Conservation (phyloP, 2,113 vertebrate species). For the Macrotus californicus region DNA sequence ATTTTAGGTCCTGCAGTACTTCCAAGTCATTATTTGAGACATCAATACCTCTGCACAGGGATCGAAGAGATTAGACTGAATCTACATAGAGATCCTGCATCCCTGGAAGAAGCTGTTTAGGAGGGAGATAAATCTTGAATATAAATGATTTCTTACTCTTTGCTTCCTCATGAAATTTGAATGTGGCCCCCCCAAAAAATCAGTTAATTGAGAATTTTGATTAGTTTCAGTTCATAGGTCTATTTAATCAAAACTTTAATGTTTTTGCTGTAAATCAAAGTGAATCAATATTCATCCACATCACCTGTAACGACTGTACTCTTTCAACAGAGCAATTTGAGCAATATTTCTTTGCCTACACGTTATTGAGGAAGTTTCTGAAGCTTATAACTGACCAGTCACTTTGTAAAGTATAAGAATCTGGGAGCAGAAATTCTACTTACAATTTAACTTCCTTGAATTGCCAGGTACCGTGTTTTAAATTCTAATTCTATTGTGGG, state of each 20-base stretch:
- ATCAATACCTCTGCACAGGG: neutral
- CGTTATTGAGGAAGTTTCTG: neutral
- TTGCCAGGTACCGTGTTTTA: neutral
- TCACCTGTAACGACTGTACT: neutral
- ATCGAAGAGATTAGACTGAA: neutral
- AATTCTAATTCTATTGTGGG: slow-evolving; percentile 4
- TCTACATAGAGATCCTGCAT: neutral
- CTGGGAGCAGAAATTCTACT: neutral
- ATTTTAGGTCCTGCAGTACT: neutral
- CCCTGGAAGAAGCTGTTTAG: neutral
- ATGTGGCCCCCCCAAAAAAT: neutral
- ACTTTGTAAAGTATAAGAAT: neutral
- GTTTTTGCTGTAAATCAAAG: neutral
- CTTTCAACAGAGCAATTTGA: neutral
- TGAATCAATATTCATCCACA: neutral
- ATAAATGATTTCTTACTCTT: neutral
- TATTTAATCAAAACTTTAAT: neutral
- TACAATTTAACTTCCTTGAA: neutral
- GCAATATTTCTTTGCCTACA: neutral
- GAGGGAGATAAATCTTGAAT: neutral
- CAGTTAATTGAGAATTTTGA: neutral
- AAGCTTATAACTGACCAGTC: neutral
- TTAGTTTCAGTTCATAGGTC: neutral
- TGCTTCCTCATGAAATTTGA: neutral
- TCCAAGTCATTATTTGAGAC: neutral